Base-by-base conservation (phyloP, 1,140 invertebrate species). In the Adelges cooleyi region DNA sequence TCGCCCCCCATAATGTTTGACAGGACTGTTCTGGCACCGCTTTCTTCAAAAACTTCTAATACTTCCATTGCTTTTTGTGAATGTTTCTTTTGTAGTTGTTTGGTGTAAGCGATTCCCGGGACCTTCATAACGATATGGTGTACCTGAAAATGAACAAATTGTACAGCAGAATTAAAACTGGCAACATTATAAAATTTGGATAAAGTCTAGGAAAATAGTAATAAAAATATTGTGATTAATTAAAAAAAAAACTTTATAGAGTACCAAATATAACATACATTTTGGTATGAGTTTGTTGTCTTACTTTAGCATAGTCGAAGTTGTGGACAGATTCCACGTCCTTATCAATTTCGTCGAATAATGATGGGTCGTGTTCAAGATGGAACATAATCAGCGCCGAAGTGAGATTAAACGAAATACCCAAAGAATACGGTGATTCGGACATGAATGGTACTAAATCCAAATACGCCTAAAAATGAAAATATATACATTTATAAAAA, bases 321-420 rank as follows among this genome's bases (percentile, higher is more conserved):
- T 89, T 81, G n/a, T 85, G 77, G 2, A 90, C 80, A 46, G 82
- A 84, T 68, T 83, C 78, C 44, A 79, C 76, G n/a, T 85, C 86
- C 65, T 83, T 82, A 71, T 89, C 82, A 20, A 90, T 84, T 72
- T 86, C 80, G 2, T 75, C 74, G 70, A 90, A 84, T 42, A 90
- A 78, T 3, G 80, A 78, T 2, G 84, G 84, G 69, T 88, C 80
- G 38, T 85, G 79, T 73, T 90, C 82, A 51, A 92, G 75, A 65
- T 90, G 87, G 71, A 90, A 89, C 70, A 92, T 82, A 0, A 92
- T 82, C 1, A 90, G 90, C 27, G 89, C 87, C 51, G 87, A 68
- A 25, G 67, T 66, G 3, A 68, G 46, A 51, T 66, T 68, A 50
- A 70, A 71, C 15, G 49, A 23, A 9, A 68, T 62, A n/a, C 71